Percentiles rank a stretch among this genome's conserved stretches.
These are phyloP conservation scores for Hypomecis punctinalis DNA, from an alignment of 2,888 invertebrate species.

Conservation along the genomic window DNA sequence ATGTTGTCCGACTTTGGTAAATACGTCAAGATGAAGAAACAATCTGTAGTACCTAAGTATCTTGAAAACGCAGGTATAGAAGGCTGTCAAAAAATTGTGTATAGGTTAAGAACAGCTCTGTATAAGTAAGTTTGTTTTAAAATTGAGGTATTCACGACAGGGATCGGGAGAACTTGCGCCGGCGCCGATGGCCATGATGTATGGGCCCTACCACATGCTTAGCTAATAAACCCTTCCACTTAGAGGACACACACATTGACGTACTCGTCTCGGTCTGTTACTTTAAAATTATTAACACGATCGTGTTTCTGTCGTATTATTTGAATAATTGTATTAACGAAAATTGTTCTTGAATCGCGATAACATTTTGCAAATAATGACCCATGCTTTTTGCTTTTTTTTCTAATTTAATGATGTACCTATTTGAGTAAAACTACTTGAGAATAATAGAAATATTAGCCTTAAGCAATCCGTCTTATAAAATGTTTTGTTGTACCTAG, in stretches of 20 bases:
- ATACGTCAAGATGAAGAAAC: too few species aligned
- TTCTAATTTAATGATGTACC: background rate
- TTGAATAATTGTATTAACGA: slow-evolving; percentile 20
- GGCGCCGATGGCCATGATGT: slow-evolving; percentile 76
- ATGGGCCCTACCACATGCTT: slow-evolving; percentile 75
- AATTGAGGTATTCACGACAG: slow-evolving; percentile 65
- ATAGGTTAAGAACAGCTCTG: too few species aligned
- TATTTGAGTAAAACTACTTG: too few species aligned
- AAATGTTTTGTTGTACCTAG: background rate
- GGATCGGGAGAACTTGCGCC: slow-evolving; percentile 65
- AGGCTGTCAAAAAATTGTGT: too few species aligned
- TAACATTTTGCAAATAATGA: too few species aligned
- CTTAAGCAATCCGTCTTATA: background rate
- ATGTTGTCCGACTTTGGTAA: too few species aligned
- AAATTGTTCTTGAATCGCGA: slow-evolving; percentile 7
- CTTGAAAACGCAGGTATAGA: too few species aligned
- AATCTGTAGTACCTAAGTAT: too few species aligned
- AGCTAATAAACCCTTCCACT: slow-evolving; percentile 74
- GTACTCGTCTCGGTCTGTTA: slow-evolving; percentile 62
- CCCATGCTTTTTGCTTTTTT: background rate
- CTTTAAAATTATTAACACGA: slow-evolving; percentile 26
- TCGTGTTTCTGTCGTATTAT: slow-evolving; percentile 10
- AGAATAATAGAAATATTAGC: slow-evolving; percentile 1
- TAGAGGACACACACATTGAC: slow-evolving; percentile 58
- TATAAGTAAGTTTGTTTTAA: slow-evolving; percentile 45